Percentiles rank a stretch among this genome's conserved stretches.
Evolutionary conservation across 1,140 invertebrate species (phyloP).

Genomic region (Hylaeus volcanicus): DNA sequence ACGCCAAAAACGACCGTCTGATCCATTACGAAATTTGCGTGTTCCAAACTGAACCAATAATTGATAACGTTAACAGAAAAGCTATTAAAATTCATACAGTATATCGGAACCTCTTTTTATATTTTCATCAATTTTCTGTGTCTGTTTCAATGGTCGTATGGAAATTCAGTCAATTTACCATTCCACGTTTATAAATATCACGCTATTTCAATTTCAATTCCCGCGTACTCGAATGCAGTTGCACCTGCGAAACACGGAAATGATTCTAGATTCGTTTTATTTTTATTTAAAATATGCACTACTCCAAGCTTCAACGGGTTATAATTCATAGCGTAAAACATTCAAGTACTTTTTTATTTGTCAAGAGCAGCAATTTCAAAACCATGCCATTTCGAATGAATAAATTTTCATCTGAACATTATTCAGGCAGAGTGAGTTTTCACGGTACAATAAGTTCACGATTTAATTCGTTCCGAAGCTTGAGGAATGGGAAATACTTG

Average conservation of each 20-base stretch:
- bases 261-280: conserved; percentile 47
- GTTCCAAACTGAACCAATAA: no score
- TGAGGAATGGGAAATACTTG: no score
- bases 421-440: not conserved
- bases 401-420: not conserved
- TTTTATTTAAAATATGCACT: conserved; percentile 20
- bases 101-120: no score
- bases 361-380: not conserved
- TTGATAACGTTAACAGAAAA: no score
- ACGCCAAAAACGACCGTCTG: no score
- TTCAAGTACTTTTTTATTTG: conserved; percentile 2
- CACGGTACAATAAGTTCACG: no score
- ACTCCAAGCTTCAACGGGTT: conserved; percentile 12
- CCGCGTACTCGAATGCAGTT: conserved; percentile 5
- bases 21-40: no score
- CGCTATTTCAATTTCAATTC: not conserved
- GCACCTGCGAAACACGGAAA: conserved; percentile 19
- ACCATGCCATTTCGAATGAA: not conserved
- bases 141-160: not conserved
- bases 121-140: no score
- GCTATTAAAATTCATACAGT: no score
- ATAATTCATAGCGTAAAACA: conserved; percentile 30
- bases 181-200: not conserved
- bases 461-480: no score
- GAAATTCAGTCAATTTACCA: not conserved